Evolutionary conservation across 2,888 invertebrate genomes (phyloP), one percentile per base, ranked within the genome.

Genomic region (Alsophila aescularia): DNA sequence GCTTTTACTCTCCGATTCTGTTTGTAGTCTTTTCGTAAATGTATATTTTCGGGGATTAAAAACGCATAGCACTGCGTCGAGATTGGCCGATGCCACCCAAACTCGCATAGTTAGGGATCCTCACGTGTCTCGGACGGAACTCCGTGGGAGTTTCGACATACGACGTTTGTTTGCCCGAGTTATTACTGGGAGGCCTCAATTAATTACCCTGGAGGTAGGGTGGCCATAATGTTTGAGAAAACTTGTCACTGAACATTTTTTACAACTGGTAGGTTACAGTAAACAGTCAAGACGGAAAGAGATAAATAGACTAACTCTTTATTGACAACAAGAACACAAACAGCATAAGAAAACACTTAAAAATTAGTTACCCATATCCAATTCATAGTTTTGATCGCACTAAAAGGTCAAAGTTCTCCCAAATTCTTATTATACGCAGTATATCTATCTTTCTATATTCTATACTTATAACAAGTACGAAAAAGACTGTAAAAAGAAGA

Each of bases 141-240:
- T 27, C 45, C 45, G 55, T 50, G 55, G 50, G 49, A 55, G 55
- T 40, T 31, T 49, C 41, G 10, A 36, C 39, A 32, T 48, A n/a
- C 40, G 13, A 35, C 34, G 44, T 37, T 36, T 51, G 34, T 45
- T 41, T 51, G 55, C 45, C 36, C 50, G 45, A 45, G 15, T 50
- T 50, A 56, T 55, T 45, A 47, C 55, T 45, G 55, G 50, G 50
- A 56, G 55, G 55, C 50, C 41, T 45, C 45, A 37, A 55, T 50
- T 55, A 55, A 55, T 55, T 55, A 55, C 50, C 12, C 40, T 50
- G 39, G 15, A 18, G 5, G 35, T 50, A 50, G 9, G 18, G 50
- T 5, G 10, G 15, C 55, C 49, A 44, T 44, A 21, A 18, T 29
- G 2, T 31, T 0, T 16, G 40, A n/a, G 27, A 15, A 13, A 18